phyloP scores from a whole-genome alignment of 2,113 vertebrate species.

The Seriola quinqueradiata region DNA sequence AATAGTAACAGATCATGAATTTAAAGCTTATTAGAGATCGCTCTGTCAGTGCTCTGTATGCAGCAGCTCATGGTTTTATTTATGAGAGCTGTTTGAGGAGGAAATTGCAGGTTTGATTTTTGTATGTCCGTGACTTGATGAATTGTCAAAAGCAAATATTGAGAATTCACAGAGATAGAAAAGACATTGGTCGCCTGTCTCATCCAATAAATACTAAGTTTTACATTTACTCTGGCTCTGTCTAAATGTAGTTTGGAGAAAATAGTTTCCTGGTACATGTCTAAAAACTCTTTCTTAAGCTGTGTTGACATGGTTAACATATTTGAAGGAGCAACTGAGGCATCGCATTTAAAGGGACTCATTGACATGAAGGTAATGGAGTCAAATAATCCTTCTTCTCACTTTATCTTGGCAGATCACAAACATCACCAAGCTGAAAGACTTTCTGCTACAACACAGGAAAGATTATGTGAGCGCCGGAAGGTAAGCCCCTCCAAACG shows the following conservation, averaged over 20 bases:
- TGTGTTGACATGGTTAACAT: constrained; percentile 38
- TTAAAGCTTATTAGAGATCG: constrained; percentile 65
- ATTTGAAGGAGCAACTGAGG: constrained; percentile 25
- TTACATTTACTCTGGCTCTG: constrained; percentile 57
- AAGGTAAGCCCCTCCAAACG: constrained; percentile 84
- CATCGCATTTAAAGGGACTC: constrained; percentile 32
- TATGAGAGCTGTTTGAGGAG: constrained; percentile 63
- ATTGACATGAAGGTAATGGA: constrained; percentile 33
- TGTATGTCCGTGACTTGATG: constrained; percentile 60
- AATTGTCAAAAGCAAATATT: constrained; percentile 75
- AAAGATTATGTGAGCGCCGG: constrained; percentile 96
- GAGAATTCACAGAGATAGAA: constrained; percentile 57
- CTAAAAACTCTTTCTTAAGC: constrained; percentile 42
- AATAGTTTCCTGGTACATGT: constrained; percentile 56
- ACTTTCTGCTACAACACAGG: constrained; percentile 96
- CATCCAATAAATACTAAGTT: constrained; percentile 61
- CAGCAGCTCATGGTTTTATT: constrained; percentile 61
- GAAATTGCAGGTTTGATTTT: constrained; percentile 74
- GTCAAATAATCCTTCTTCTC: constrained; percentile 55
- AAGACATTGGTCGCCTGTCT: constrained; percentile 61
- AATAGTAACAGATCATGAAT: constrained; percentile 74
- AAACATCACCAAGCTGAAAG: constrained; percentile 97
- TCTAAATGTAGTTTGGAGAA: constrained; percentile 41
- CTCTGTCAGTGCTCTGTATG: constrained; percentile 66
- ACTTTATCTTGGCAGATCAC: constrained; percentile 86